phyloP scores from a whole-genome alignment of 35 echinoderm and acorn worm genomes.

The Ptychodera flava region DNA sequence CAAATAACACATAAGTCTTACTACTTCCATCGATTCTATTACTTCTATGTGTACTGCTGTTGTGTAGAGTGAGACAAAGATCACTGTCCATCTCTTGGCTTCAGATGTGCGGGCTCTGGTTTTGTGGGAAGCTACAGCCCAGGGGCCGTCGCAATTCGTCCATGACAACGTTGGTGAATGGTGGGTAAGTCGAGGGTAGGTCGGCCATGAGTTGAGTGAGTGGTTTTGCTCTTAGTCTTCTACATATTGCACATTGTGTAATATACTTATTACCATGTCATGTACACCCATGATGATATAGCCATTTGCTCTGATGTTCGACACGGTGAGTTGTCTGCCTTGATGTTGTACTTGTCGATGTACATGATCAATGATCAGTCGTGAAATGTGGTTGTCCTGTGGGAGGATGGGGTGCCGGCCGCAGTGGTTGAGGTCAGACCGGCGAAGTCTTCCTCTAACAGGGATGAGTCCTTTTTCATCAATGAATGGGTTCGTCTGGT shows the following conservation, averaged over 20 bases:
- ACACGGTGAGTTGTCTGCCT: constrained; percentile 15
- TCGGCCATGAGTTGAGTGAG: too few relatives aligned
- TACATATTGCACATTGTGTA: not conserved
- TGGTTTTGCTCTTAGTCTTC: not conserved
- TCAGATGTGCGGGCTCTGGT: constrained; percentile 38
- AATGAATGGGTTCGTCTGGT: constrained; percentile 19
- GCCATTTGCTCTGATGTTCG: constrained; percentile 6
- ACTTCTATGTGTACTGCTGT: too few relatives aligned
- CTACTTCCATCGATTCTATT: too few relatives aligned
- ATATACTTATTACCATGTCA: not conserved
- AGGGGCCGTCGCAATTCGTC: constrained; percentile 55
- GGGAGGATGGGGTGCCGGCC: constrained; percentile 50
- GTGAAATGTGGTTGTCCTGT: constrained; percentile 37
- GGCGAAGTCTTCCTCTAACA: constrained; percentile 41
- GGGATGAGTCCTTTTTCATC: constrained; percentile 32
- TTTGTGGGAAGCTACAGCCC: constrained; percentile 24
- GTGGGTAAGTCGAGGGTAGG: too few relatives aligned
- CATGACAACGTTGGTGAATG: constrained; percentile 34
- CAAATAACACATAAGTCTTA: too few relatives aligned
- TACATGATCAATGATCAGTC: constrained; percentile 18
- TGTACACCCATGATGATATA: not conserved
- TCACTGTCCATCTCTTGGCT: constrained; percentile 40
- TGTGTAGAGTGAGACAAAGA: constrained; percentile 35
- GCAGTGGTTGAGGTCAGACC: constrained; percentile 21
- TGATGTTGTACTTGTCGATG: constrained; percentile 24